Base-by-base conservation (phyloP, 1,140 invertebrate genomes). In the Reticulitermes speratus region DNA sequence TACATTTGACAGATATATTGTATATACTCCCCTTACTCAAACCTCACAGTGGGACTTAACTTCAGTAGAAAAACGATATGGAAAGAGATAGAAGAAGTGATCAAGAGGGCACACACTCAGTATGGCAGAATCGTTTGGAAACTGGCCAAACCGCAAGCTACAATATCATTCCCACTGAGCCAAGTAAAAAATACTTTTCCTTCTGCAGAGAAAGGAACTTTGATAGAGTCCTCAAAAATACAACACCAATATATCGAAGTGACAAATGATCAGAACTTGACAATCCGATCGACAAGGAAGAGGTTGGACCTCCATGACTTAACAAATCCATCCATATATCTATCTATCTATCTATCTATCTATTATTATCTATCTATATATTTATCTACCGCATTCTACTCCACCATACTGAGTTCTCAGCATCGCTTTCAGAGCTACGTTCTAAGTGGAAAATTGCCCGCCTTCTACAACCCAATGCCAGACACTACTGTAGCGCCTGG, bases 391-490 rank as follows among this genome's bases (percentile, higher is more conserved):
- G 12, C 59, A 65, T 65, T 23, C 59, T 65, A 8, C 21, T 65
- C 65, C n/a, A 75, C 65, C n/a, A 75, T 75, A 75, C n/a, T 75
- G 65, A 75, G 65, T 75, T 75, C 65, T 30, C 65, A 30, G 65
- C n/a, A 30, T 30, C n/a, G 65, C 65, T 75, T 75, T 75, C 65
- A 75, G 65, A 75, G 65, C n/a, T 30, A 14, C 1, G 65, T 30
- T 25, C n/a, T 75, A 30, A 75, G 65, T 75, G 65, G 65, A 75
- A 75, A 75, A 75, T n/a, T 75, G 65, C n/a, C 65, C 65, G 25
- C 65, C 65, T 75, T 14, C n/a, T 75, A 11, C 65, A 30, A 8
- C 65, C n/a, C 3, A 30, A 11, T 16, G 14, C 52, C 52, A 16
- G 14, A 21, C 14, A 21, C 1, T 25, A 19, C n/a, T 75, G 65